Base-by-base conservation (phyloP, 2,888 invertebrate species). In the Andrena trimmerana region DNA sequence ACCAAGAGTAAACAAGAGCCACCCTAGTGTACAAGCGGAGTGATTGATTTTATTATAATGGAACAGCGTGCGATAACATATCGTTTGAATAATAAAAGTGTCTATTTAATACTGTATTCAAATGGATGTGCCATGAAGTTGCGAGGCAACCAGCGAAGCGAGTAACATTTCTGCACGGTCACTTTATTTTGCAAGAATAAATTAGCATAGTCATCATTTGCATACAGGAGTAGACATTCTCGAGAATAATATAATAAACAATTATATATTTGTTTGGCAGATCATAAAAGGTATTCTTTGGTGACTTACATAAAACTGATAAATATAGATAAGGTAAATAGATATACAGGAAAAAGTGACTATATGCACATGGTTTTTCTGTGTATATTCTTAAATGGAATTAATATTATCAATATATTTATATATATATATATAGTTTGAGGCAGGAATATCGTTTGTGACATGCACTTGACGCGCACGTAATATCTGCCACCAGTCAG, bases 251-350 rank as follows among this genome's bases (percentile, higher is more conserved):
- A 54, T 78, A 79, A 79, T 84, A 84, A 84, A 87, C 81, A 85
- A 79, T 83, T 78, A 78, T 84, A 72, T 76, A 82, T 83, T 86
- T 82, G 66, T 76, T 83, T 78, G 65, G 73, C 57, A 80, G 75
- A 84, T 86, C 70, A 74, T 84, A 80, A 83, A 87, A 85, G 81
- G 83, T 79, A 83, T 86, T 90, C 88, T 90, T 91, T 90, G 90
- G 90, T 86, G 74, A 84, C 79, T 75, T 68, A 84, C 78, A 73
- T 66, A 72, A 74, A 76, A 84, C 67, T 74, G 65, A 74, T 82
- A 68, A 66, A 60, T 74, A 78, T 78, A 71, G 57, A 76, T 78
- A 59, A 60, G 76, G 60, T 79, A 79, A 67, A 73, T 86, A 85
- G 68, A 62, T 81, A 78, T 81, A 63, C 65, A 78, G 48, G 48